Base-by-base conservation (phyloP, 2,113 vertebrate genomes). In the Campylomormyrus tamandua region DNA sequence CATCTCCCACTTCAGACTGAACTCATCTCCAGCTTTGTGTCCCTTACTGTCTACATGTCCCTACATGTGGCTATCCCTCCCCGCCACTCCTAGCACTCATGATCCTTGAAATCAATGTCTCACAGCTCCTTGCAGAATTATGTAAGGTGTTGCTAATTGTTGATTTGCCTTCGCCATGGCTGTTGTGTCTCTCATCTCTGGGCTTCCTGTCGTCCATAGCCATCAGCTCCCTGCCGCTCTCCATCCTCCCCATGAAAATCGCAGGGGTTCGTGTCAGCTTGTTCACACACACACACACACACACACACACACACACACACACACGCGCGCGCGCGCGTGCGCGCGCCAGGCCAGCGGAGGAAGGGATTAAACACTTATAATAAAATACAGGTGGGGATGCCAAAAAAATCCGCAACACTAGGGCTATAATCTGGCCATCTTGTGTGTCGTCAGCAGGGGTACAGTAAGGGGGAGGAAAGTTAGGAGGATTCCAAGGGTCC, bases 111-210 rank as follows among this genome's bases (percentile, higher is more conserved):
- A 94, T 93, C 94, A 93, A 93, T 93, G 92, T 90, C 91, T 88
- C 70, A 90, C 93, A 91, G 91, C 90, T 90, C 91, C 92, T 93
- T 89, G 92, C 92, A 93, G 90, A 92, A 91, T 94, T 94, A 93
- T 91, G 93, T 92, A 94, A 94, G 91, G 94, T 95, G 94, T 94
- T 94, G 93, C 93, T 94, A 95, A 95, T 95, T 94, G 93, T 94
- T 94, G 94, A 95, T 95, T 94, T 95, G 92, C 94, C 93, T 94
- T 93, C 92, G 92, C 90, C 83, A 80, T 83, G 90, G 53, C 91
- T 93, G 92, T 91, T 93, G 91, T 93, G 91, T 92, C 91, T 91
- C 90, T 91, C 56, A 89, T 91, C 88, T 94, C 89, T 91, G 91
- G 88, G 90, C 91, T 35, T 90, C 92, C 27, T n/a, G 10, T 35